Conservation (phyloP, 2,888 invertebrate species). For the Coecobrya sp. region DNA sequence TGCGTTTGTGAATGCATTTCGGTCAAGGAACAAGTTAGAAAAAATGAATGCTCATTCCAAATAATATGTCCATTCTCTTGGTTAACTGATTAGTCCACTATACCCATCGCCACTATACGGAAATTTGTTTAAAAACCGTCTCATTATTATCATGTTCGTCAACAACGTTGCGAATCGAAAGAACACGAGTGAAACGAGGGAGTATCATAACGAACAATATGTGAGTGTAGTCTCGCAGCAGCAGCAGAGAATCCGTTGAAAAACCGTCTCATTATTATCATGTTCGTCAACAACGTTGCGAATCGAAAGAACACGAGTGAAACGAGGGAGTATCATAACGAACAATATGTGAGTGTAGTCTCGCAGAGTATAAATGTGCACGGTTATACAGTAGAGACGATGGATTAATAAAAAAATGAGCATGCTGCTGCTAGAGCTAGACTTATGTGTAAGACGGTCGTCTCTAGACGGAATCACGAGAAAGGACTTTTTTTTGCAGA, state of each 20-base stretch:
- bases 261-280: no score
- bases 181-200: conserved; percentile 45
- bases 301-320: conserved; percentile 47
- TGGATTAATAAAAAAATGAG: conserved; percentile 21
- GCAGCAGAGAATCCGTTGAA: no score
- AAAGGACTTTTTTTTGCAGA: conserved; percentile 29
- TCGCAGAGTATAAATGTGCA: neutral
- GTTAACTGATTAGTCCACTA: neutral
- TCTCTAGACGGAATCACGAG: conserved; percentile 62
- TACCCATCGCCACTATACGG: neutral
- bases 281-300: neutral
- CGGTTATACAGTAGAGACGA: neutral
- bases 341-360: neutral
- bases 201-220: conserved; percentile 17
- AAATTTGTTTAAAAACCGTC: no score
- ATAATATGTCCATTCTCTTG: no score
- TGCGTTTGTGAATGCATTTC: no score
- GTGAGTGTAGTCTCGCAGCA: neutral
- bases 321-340: conserved; percentile 39
- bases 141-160: neutral
- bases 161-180: conserved; percentile 11
- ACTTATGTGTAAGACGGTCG: conserved; percentile 50
- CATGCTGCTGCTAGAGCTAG: conserved; percentile 34
- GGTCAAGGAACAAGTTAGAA: no score
- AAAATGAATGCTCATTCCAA: no score